phyloP scores from a whole-genome alignment of 2,113 vertebrate genomes.

The Isurus oxyrinchus region DNA sequence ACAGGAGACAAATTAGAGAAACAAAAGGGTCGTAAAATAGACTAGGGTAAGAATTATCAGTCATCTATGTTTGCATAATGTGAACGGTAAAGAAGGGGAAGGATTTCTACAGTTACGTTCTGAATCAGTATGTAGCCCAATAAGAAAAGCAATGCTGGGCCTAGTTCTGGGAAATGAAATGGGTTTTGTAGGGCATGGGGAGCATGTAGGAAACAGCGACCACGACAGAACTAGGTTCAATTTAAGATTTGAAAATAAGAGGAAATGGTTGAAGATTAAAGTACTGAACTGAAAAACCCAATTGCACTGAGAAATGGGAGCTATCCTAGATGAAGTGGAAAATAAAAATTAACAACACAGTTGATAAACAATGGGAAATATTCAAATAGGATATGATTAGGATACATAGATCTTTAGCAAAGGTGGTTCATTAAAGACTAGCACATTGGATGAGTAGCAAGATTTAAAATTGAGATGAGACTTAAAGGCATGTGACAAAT shows the following conservation, averaged over 20 bases:
- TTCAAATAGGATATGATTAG: background rate
- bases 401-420: background rate
- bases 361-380: background rate
- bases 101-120: background rate
- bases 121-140: background rate
- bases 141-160: background rate
- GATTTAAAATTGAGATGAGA: background rate
- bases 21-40: background rate
- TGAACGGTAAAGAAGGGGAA: background rate
- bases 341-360: background rate
- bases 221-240: background rate
- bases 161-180: background rate
- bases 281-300: background rate
- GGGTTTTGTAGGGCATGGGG: background rate
- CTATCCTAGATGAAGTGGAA: background rate
- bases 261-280: background rate
- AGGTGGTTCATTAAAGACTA: background rate
- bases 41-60: background rate
- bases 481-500: background rate
- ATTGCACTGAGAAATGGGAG: background rate
- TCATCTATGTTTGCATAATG: background rate
- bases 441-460: background rate
- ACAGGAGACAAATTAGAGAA: background rate
- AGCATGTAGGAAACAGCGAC: background rate
- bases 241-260: background rate